Evolutionary conservation across 2,797 vertebrate genomes (phyloP).

Genomic region (Xenentodon cancila): DNA sequence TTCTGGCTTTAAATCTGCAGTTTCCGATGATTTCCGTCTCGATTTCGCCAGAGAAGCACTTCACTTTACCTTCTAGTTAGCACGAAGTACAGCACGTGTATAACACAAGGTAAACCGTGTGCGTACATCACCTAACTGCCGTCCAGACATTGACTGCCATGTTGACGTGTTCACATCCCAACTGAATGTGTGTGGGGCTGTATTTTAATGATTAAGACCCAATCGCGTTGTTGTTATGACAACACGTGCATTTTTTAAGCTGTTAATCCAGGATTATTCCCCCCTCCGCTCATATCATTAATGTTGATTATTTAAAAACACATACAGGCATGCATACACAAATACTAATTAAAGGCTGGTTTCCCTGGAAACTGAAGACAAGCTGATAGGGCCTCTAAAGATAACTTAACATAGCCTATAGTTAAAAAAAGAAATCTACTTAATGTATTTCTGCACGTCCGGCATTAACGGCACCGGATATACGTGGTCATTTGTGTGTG

Average conservation of each 20-base stretch:
- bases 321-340: slow-evolving; percentile 30
- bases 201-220: slow-evolving; percentile 67
- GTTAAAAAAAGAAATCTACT: slow-evolving; percentile 27
- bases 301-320: slow-evolving; percentile 69
- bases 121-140: slow-evolving; percentile 45
- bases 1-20: slow-evolving; percentile 69
- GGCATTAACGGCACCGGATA: slow-evolving; percentile 5
- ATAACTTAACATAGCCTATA: slow-evolving; percentile 28
- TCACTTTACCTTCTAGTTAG: slow-evolving; percentile 75
- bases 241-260: slow-evolving; percentile 72
- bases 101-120: slow-evolving; percentile 29
- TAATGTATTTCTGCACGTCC: slow-evolving; percentile 14
- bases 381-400: slow-evolving; percentile 37
- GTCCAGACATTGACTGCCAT: neutral
- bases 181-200: slow-evolving; percentile 30
- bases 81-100: slow-evolving; percentile 53
- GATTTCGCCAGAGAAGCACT: slow-evolving; percentile 71
- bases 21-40: slow-evolving; percentile 71
- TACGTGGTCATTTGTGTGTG: neutral
- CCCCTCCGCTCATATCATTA: slow-evolving; percentile 74
- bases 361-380: slow-evolving; percentile 64
- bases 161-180: neutral
- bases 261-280: slow-evolving; percentile 80
- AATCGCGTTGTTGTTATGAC: slow-evolving; percentile 75
- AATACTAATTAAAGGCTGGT: slow-evolving; percentile 64